phyloP scores from a whole-genome alignment of 1,140 invertebrate species.

The Drosophila busckii region DNA sequence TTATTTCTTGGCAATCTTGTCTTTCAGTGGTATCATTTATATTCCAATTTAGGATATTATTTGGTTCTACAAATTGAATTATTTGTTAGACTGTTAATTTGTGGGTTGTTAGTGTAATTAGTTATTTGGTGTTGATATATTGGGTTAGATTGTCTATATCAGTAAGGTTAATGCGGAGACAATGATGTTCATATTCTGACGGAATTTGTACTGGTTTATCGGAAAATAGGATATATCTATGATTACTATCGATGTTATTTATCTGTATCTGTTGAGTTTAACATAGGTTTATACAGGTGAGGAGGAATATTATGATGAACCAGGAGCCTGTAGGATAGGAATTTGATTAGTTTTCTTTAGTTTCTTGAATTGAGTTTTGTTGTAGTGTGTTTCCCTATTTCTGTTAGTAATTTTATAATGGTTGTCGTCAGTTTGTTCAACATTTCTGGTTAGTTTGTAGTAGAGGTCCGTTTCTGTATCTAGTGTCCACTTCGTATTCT shows the following conservation, averaged over 20 bases:
- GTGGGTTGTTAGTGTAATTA: too few species aligned
- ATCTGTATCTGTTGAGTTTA: conserved; percentile 4
- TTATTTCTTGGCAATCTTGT: too few species aligned
- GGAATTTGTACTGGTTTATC: background rate
- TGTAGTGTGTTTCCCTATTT: conserved; percentile 9
- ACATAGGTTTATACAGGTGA: background rate
- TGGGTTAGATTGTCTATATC: too few species aligned
- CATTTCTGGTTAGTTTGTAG: conserved; percentile 4
- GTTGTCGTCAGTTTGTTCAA: conserved; percentile 9
- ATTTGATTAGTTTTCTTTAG: too few species aligned
- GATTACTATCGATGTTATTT: background rate
- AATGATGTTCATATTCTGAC: too few species aligned
- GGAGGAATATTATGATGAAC: conserved; percentile 1
- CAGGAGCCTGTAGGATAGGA: conserved; percentile 1
- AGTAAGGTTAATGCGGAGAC: too few species aligned
- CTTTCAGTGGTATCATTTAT: too few species aligned
- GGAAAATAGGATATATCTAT: background rate
- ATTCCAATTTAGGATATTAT: too few species aligned
- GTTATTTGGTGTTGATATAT: too few species aligned
- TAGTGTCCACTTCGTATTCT: conserved; percentile 1
- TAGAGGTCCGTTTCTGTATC: background rate
- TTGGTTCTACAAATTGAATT: too few species aligned
- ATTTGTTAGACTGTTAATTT: too few species aligned
- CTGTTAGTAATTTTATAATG: conserved; percentile 18
- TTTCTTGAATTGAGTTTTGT: conserved; percentile 14